Conservation (phyloP, 2,888 invertebrate genomes). For the Elgonia sp. region DNA sequence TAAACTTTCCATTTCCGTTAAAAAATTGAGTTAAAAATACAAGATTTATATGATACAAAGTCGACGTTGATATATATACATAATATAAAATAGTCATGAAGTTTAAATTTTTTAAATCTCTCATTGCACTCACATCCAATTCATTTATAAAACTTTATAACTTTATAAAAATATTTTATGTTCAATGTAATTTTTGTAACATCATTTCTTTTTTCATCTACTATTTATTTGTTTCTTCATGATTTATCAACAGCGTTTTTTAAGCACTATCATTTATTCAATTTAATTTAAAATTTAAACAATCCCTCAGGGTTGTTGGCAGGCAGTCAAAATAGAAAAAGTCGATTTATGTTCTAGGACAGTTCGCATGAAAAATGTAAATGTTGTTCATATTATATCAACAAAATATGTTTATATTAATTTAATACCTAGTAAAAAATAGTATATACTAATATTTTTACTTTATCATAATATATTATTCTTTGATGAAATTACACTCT, state of each 20-base stretch:
- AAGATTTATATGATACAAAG: not conserved
- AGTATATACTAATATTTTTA: not conserved
- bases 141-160: not conserved
- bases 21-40: not conserved
- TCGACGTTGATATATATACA: not conserved
- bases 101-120: not conserved
- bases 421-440: not conserved
- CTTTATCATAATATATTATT: not conserved
- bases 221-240: not conserved
- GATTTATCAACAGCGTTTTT: not conserved
- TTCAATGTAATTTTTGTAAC: not conserved
- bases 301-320: not conserved
- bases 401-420: not conserved
- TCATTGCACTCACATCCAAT: not conserved
- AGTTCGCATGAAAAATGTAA: constrained; percentile 2
- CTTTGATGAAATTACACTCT: not conserved
- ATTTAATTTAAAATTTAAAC: constrained; percentile 1
- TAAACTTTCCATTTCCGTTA: not conserved
- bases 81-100: constrained; percentile 2
- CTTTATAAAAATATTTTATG: not conserved
- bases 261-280: not conserved
- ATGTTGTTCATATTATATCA: constrained; percentile 10
- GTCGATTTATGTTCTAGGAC: not conserved
- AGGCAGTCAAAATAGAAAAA: constrained; percentile 4
- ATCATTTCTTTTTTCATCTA: too few species aligned